Conservation (phyloP, 2,888 invertebrate genomes). For the Eupithecia abbreviata region DNA sequence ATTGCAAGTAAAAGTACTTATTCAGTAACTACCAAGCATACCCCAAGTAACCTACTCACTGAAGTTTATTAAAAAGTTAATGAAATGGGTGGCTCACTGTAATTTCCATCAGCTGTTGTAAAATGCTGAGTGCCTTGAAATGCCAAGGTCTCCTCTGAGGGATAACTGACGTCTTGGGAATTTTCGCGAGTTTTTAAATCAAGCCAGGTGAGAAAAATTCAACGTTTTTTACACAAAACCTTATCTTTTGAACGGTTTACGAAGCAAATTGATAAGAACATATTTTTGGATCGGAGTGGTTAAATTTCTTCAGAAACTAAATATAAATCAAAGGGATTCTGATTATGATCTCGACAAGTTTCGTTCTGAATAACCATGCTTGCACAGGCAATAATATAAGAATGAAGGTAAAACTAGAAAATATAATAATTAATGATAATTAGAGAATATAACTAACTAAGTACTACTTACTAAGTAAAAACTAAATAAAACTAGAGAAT, state of each 20-base stretch:
- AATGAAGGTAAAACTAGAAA: background rate
- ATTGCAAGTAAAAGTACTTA: background rate
- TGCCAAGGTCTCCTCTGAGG: slow-evolving; percentile 28
- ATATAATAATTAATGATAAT: no score
- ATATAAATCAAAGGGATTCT: background rate
- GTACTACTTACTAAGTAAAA: no score
- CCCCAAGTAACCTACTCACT: background rate
- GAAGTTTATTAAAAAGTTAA: slow-evolving; percentile 18
- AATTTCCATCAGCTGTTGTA: slow-evolving; percentile 34
- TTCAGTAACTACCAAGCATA: background rate
- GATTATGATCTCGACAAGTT: background rate
- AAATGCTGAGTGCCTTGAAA: slow-evolving; percentile 30
- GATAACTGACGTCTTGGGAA: slow-evolving; percentile 20
- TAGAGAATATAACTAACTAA: no score
- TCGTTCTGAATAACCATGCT: background rate
- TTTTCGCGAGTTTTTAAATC: background rate
- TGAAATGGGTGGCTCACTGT: slow-evolving; percentile 14
- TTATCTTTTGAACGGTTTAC: background rate
- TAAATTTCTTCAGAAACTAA: background rate
- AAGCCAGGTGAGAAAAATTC: background rate
- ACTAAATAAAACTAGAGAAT: no score
- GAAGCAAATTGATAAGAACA: background rate
- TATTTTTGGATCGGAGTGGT: background rate
- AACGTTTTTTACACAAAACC: background rate
- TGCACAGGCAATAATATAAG: background rate